phyloP scores from a whole-genome alignment of 2,113 vertebrate species.

The Hypocryptadius cinnamomeus region DNA sequence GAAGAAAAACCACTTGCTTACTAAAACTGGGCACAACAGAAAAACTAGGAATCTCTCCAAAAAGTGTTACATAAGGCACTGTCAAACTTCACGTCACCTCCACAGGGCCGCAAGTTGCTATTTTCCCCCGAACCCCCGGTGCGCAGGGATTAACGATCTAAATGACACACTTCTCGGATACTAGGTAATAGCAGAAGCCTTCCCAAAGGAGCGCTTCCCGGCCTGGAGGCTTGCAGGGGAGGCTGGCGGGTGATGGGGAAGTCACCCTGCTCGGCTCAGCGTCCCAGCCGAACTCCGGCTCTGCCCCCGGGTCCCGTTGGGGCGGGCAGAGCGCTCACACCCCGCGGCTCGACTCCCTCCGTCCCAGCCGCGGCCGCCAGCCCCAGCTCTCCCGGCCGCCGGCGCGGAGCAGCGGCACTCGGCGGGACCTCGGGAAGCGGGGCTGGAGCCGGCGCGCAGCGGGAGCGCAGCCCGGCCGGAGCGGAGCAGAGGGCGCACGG shows the following conservation, averaged over 20 bases:
- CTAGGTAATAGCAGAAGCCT: neutral
- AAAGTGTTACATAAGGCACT: constrained; percentile 57
- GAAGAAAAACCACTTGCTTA: neutral
- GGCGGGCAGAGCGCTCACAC: neutral
- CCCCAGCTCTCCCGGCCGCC: neutral
- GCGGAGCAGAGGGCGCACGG: neutral
- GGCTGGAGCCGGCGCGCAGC: neutral
- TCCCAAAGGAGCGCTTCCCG: neutral
- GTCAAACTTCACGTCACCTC: constrained; percentile 67
- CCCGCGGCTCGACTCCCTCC: neutral
- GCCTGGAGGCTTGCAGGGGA: neutral
- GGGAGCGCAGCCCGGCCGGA: neutral
- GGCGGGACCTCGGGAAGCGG: neutral
- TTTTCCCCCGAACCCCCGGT: neutral
- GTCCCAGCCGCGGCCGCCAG: neutral
- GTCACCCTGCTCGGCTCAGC: neutral
- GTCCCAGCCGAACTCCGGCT: constrained; percentile 23
- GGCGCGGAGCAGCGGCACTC: neutral
- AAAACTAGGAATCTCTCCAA: neutral
- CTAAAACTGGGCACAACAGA: neutral
- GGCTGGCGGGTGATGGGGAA: neutral
- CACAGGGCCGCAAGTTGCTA: constrained; percentile 44
- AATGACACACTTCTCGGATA: constrained; percentile 10
- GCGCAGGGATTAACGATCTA: constrained; percentile 42
- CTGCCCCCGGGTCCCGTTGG: neutral